A percentile compares a stretch with the other conserved stretches of the same genome.
Evolutionary conservation across 1,140 invertebrate species (phyloP).

Genomic region (Monomorium pharaonis): DNA sequence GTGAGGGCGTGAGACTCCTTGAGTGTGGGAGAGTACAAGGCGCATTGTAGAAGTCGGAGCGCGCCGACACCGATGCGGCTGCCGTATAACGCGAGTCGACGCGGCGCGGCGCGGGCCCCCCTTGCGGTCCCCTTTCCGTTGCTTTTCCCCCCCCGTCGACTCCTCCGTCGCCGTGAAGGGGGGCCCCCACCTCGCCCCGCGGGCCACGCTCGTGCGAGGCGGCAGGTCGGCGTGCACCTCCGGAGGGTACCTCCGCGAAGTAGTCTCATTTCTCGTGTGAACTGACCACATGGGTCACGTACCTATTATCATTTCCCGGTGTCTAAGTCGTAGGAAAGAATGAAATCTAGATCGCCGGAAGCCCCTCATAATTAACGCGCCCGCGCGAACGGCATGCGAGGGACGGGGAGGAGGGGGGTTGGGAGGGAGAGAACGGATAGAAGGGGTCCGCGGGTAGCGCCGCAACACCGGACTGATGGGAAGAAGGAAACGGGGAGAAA

Average conservation of each 20-base stretch:
- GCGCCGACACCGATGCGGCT: constrained; percentile 67
- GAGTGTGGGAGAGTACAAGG: constrained; percentile 86
- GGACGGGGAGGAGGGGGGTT: constrained; percentile 7
- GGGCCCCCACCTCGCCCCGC: constrained; percentile 36
- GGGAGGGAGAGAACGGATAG: not conserved
- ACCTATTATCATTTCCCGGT: constrained; percentile 85
- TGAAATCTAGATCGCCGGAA: constrained; percentile 86
- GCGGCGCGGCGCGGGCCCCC: constrained; percentile 4
- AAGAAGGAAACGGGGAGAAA: constrained; percentile 60
- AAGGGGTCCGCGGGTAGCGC: constrained; percentile 1
- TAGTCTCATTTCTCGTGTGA: constrained; percentile 85
- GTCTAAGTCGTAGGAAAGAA: constrained; percentile 82
- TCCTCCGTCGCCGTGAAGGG: not conserved
- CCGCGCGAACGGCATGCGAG: constrained; percentile 62
- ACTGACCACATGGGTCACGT: constrained; percentile 86
- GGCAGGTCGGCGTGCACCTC: constrained; percentile 40
- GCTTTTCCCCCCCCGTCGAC: not conserved
- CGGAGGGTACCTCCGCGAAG: constrained; percentile 49
- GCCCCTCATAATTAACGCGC: constrained; percentile 85
- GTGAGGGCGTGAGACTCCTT: constrained; percentile 85
- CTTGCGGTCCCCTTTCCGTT: not conserved
- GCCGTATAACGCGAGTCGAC: constrained; percentile 66
- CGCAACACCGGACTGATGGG: constrained; percentile 51
- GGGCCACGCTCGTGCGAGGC: constrained; percentile 8
- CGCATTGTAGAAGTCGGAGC: constrained; percentile 82